A percentile compares a stretch with the other conserved stretches of the same genome.
Evolutionary conservation across 2,113 vertebrate species (phyloP).

Genomic region (Riparia riparia): DNA sequence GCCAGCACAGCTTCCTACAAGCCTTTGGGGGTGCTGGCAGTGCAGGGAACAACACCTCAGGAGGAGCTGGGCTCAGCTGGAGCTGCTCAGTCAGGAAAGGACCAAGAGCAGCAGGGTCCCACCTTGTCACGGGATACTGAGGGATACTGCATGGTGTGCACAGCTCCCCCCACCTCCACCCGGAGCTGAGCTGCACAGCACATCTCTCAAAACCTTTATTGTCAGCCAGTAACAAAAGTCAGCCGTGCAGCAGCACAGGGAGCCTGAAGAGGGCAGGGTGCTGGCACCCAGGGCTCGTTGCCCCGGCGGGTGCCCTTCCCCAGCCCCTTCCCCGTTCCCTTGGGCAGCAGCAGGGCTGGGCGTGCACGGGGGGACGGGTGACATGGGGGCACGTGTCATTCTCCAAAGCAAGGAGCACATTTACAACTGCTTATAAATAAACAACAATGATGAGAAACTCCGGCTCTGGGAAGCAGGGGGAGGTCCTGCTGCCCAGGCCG

Average conservation of each 20-base stretch:
- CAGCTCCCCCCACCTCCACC: rapidly evolving
- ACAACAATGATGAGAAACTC: not conserved
- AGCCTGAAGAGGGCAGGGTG: not conserved
- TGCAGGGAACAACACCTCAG: not conserved
- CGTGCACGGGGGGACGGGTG: rapidly evolving
- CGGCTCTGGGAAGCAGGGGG: not conserved
- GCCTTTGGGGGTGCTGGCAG: not conserved
- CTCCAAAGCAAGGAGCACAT: slow-evolving; percentile 43
- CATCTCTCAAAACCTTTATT: slow-evolving; percentile 67
- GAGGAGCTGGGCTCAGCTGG: not conserved
- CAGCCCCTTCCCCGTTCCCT: not conserved
- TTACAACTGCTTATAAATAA: slow-evolving; percentile 67
- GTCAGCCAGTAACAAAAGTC: slow-evolving; percentile 47
- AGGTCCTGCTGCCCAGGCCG: rapidly evolving
- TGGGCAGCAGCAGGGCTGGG: not conserved
- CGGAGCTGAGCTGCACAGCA: not conserved
- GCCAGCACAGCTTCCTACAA: not conserved
- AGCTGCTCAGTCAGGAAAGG: not conserved
- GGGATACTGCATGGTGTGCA: rapidly evolving
- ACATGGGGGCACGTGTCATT: not conserved
- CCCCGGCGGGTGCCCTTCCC: rapidly evolving
- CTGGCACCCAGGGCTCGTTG: not conserved
- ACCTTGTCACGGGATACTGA: rapidly evolving
- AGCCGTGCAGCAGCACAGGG: not conserved
- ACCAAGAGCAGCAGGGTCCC: not conserved